Evolutionary conservation across 2,888 invertebrate genomes (phyloP).

Genomic region (Coelinius sp.): DNA sequence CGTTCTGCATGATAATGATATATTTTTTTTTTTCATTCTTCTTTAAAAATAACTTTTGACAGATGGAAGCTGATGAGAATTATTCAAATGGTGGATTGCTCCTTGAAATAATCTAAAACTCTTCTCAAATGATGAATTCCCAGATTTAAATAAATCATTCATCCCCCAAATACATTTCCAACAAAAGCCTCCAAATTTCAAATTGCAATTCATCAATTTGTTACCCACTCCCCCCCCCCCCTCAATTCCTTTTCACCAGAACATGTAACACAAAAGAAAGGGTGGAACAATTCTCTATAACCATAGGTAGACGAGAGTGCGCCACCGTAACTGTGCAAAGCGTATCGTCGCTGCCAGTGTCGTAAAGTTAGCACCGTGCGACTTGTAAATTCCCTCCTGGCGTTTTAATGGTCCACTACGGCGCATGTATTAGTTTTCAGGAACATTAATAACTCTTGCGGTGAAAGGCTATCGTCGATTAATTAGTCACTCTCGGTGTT

Average conservation of each 20-base stretch:
- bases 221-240: background rate
- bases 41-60: background rate
- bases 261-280: background rate
- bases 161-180: background rate
- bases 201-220: background rate
- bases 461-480: slow-evolving; percentile 65
- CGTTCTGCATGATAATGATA: slow-evolving; percentile 67
- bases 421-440: slow-evolving; percentile 67
- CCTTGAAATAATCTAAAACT: too few species aligned
- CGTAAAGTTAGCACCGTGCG: slow-evolving; percentile 64
- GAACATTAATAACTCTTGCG: slow-evolving; percentile 67
- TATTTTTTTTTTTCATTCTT: slow-evolving; percentile 16
- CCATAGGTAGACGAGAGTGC: slow-evolving; percentile 22
- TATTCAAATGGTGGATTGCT: background rate
- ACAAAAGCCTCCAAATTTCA: background rate
- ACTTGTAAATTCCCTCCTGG: slow-evolving; percentile 62
- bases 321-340: slow-evolving; percentile 15
- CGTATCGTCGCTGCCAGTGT: slow-evolving; percentile 53
- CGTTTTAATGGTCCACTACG: slow-evolving; percentile 66
- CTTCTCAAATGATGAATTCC: background rate
- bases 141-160: background rate
- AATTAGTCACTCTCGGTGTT: slow-evolving; percentile 60
- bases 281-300: background rate
- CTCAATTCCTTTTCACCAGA: background rate
- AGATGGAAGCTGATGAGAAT: background rate